A percentile compares a stretch with the other conserved stretches of the same genome.
phyloP scores from a whole-genome alignment of 2,113 vertebrate species.

The Rhea pennata region DNA sequence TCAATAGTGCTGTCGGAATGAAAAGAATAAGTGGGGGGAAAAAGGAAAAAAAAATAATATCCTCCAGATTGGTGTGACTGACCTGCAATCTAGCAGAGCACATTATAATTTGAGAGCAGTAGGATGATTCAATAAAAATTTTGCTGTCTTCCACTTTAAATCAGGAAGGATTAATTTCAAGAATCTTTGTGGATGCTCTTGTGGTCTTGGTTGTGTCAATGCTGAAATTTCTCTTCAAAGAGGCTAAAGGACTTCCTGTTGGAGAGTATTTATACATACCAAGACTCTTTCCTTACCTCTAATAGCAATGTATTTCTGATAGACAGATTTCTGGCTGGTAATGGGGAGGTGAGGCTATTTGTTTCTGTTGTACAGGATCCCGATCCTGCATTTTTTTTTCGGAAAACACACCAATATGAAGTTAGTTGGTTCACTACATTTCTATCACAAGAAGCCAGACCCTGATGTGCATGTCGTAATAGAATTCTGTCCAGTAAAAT shows the following conservation, averaged over 20 bases:
- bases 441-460: not conserved
- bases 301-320: not conserved
- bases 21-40: slow-evolving; percentile 49
- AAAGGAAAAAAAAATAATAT: slow-evolving; percentile 31
- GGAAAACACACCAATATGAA: not conserved
- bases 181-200: slow-evolving; percentile 38
- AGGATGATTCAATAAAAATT: slow-evolving; percentile 68
- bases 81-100: slow-evolving; percentile 69
- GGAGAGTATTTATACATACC: not conserved
- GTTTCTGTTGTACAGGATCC: not conserved
- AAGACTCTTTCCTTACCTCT: not conserved
- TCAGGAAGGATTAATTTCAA: slow-evolving; percentile 68
- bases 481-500: not conserved
- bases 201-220: slow-evolving; percentile 30
- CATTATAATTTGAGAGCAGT: slow-evolving; percentile 67
- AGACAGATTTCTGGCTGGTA: not conserved
- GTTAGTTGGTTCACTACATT: not conserved
- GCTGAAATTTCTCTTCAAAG: slow-evolving; percentile 16
- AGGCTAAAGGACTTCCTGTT: not conserved
- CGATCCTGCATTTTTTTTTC: not conserved
- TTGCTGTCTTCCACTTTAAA: slow-evolving; percentile 69
- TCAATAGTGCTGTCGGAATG: slow-evolving; percentile 69
- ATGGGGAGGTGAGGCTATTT: not conserved
- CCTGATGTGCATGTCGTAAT: not conserved
- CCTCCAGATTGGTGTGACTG: slow-evolving; percentile 62